phyloP scores from a whole-genome alignment of 2,888 invertebrate species.

The Dasypolia templi region DNA sequence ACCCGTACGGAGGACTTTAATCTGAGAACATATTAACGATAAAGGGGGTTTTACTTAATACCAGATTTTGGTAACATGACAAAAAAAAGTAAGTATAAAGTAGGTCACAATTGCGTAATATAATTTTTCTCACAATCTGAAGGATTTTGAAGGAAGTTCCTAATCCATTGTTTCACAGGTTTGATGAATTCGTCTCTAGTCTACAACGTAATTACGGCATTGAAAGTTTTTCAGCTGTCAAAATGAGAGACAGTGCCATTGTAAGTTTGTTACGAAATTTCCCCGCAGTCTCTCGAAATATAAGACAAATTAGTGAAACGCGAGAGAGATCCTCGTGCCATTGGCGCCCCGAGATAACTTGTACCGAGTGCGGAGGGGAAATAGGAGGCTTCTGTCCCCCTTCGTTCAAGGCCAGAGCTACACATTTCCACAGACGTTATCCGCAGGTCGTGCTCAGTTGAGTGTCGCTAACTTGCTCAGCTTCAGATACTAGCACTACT shows the following conservation, averaged over 20 bases:
- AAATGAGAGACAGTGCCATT: neutral
- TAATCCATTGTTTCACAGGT: neutral
- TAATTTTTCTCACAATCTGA: neutral
- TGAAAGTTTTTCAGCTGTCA: neutral
- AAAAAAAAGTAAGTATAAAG: neutral
- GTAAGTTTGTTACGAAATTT: neutral
- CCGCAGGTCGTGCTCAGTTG: neutral
- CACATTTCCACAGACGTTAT: conserved; percentile 4
- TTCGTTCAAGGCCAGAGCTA: neutral
- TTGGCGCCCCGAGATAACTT: neutral
- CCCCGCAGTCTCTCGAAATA: neutral
- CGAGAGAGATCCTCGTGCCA: no score
- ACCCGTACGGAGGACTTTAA: neutral
- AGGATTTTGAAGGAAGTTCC: neutral
- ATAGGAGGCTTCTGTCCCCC: no score
- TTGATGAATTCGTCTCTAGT: neutral
- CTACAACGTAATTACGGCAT: neutral
- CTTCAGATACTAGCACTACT: neutral
- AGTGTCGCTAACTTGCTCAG: neutral
- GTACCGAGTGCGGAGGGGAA: neutral
- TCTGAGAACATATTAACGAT: neutral
- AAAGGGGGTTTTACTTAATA: neutral
- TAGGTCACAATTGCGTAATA: neutral
- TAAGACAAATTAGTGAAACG: neutral
- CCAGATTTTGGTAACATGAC: neutral